Conservation (phyloP, 2,888 invertebrate genomes). For the Cheiracanthium punctorium region DNA sequence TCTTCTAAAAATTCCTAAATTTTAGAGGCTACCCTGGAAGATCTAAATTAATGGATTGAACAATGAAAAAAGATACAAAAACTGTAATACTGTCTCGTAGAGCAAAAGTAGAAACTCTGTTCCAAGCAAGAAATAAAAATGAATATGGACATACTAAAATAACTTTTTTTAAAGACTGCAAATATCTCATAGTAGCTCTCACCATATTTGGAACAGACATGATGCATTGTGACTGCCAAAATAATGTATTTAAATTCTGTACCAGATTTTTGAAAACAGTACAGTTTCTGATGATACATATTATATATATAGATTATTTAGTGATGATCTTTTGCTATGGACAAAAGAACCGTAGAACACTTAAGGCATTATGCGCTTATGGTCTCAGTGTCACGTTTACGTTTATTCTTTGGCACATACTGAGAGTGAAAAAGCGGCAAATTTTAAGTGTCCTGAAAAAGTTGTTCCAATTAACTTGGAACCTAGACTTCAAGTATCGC, state of each 20-base stretch:
- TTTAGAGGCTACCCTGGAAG: no score
- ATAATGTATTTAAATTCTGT: background rate
- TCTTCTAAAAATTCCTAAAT: no score
- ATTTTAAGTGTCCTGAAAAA: background rate
- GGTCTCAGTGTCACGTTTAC: background rate
- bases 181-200: background rate
- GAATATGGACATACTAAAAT: background rate
- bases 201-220: background rate
- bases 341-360: background rate
- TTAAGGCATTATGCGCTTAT: background rate
- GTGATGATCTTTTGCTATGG: background rate
- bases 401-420: conserved; percentile 3
- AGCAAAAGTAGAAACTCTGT: background rate
- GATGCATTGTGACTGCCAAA: background rate
- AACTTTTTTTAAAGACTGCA: background rate
- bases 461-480: background rate
- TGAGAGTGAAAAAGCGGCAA: background rate
- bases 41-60: no score
- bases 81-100: background rate
- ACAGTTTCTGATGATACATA: background rate
- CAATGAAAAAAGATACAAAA: no score
- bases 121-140: background rate
- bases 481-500: background rate
- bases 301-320: conserved; percentile 2
- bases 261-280: background rate